These are phyloP conservation scores for Petroica traversi DNA, from an alignment of 2,113 vertebrate species.

Conservation along the genomic window DNA sequence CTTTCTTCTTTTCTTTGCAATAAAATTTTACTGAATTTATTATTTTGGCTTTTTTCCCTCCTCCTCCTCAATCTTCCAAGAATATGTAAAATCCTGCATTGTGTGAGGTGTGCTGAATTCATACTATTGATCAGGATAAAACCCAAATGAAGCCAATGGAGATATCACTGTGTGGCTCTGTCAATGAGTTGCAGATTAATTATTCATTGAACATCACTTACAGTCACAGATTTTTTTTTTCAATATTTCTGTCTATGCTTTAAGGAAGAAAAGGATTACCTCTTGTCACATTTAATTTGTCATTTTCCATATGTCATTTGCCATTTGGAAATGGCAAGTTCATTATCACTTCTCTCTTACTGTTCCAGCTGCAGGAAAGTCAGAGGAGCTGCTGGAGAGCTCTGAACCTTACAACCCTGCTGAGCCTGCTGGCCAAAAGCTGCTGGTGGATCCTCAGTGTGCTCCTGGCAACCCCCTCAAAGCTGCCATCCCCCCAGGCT, in stretches of 20 bases:
- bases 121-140: background rate
- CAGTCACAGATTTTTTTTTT: background rate
- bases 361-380: conserved; percentile 42
- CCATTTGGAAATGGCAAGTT: background rate
- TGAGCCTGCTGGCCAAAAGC: conserved; percentile 56
- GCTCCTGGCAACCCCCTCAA: conserved; percentile 65
- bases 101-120: background rate
- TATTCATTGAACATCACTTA: background rate
- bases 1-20: background rate
- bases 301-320: background rate
- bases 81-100: background rate
- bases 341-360: background rate
- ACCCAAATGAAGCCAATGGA: background rate
- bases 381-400: conserved; percentile 68
- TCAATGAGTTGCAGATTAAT: background rate
- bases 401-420: conserved; percentile 49
- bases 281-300: background rate
- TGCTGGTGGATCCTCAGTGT: conserved; percentile 38
- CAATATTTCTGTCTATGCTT: background rate
- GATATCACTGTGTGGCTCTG: background rate
- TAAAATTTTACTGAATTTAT: background rate
- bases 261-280: background rate
- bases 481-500: background rate
- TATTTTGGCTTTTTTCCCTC: background rate
- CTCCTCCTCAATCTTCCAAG: background rate